These are phyloP conservation scores for Rhinogobius similis DNA, from an alignment of 2,113 vertebrate species.

Conservation along the genomic window DNA sequence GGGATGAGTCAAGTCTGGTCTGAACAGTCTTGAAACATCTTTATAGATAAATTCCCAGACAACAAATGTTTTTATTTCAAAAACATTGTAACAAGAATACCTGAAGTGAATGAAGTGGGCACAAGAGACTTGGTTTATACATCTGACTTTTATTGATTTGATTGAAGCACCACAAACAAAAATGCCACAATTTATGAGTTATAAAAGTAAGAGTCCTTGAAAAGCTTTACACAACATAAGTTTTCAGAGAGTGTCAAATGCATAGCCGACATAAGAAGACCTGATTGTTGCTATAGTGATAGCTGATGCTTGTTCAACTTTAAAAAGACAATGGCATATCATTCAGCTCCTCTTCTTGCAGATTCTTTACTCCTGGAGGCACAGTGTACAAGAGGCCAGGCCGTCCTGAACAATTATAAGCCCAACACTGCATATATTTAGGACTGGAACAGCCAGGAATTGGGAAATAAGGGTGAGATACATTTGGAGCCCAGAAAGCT, in stretches of 20 bases:
- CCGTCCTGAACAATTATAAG: conserved; percentile 55
- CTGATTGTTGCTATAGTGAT: conserved; percentile 19
- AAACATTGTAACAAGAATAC: not conserved
- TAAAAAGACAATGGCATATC: conserved; percentile 27
- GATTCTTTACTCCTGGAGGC: conserved; percentile 61
- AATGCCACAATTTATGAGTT: not conserved
- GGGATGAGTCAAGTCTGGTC: no score
- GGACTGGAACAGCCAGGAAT: conserved; percentile 52
- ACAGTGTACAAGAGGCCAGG: conserved; percentile 57
- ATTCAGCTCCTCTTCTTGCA: conserved; percentile 46
- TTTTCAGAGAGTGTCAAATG: conserved; percentile 11
- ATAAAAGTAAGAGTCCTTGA: not conserved
- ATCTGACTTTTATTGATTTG: no score
- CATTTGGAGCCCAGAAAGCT: conserved; percentile 69
- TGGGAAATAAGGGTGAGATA: conserved; percentile 69
- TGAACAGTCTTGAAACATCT: not conserved
- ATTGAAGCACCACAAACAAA: not conserved
- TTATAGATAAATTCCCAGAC: not conserved
- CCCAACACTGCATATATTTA: conserved; percentile 43
- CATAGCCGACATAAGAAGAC: not conserved
- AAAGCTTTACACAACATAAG: conserved; percentile 18
- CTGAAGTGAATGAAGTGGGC: not conserved
- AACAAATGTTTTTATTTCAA: not conserved
- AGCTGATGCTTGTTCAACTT: conserved; percentile 40
- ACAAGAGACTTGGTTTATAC: not conserved